phyloP scores from a whole-genome alignment of 2,113 vertebrate species.

The Xiphorhynchus elegans region DNA sequence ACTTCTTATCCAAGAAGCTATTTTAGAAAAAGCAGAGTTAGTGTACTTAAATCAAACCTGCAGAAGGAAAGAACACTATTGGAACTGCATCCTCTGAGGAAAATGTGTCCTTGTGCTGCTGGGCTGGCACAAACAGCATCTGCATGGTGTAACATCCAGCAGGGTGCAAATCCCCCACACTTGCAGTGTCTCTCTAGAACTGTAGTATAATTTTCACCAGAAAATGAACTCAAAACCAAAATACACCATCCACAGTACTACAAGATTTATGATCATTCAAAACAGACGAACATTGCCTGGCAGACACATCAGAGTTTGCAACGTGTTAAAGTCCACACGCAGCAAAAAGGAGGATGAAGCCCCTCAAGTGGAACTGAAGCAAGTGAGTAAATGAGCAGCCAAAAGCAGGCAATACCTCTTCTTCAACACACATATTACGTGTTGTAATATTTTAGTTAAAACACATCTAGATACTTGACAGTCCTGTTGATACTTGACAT shows the following conservation, averaged over 20 bases:
- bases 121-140: neutral
- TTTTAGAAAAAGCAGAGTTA: constrained; percentile 18
- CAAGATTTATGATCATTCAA: neutral
- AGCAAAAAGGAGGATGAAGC: neutral
- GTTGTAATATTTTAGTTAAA: neutral
- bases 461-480: neutral
- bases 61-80: neutral
- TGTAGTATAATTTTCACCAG: neutral
- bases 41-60: neutral
- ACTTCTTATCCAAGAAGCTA: constrained; percentile 6
- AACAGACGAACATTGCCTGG: neutral
- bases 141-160: neutral
- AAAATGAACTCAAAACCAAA: neutral
- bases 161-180: neutral
- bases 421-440: neutral
- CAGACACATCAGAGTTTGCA: neutral
- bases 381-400: neutral
- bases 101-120: neutral
- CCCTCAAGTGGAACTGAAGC: neutral
- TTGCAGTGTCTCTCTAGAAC: neutral
- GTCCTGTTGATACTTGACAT: neutral
- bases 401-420: neutral
- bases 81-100: neutral
- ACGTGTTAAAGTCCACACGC: neutral
- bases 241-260: neutral